Evolutionary conservation across 2,113 vertebrate genomes (phyloP).

Genomic region (Eptesicus fuscus): DNA sequence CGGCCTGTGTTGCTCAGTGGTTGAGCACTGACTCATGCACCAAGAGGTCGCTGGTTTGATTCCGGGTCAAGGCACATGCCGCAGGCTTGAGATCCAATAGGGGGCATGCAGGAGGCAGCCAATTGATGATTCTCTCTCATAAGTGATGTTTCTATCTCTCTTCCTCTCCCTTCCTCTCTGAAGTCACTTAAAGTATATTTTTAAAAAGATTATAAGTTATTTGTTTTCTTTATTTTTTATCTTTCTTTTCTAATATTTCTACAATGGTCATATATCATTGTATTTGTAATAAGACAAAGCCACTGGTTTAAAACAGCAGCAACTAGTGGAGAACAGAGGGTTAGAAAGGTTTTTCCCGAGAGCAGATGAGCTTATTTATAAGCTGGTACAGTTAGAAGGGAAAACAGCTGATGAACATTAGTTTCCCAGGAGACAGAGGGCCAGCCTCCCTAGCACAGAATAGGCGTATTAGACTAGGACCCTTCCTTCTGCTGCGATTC

Average conservation of each 20-base stretch:
- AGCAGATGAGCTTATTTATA: background rate
- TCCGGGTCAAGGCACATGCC: background rate
- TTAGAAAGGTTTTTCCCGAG: background rate
- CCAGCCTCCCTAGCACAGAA: background rate
- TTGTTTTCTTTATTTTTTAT: slow-evolving; percentile 1
- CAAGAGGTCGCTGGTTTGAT: background rate
- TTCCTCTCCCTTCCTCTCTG: background rate
- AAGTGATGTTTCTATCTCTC: background rate
- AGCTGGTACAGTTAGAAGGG: background rate
- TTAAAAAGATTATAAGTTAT: background rate
- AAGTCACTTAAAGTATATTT: too few relatives aligned
- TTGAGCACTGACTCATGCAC: background rate
- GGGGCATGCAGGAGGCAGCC: background rate
- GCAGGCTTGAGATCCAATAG: background rate
- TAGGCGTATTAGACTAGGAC: background rate
- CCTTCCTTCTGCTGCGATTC: background rate
- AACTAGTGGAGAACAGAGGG: background rate
- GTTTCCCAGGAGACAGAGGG: background rate
- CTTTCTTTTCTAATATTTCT: slow-evolving; percentile 31
- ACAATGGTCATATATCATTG: background rate
- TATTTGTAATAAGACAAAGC: background rate
- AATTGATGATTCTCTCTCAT: background rate
- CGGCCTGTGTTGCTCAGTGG: background rate
- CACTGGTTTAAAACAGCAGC: background rate
- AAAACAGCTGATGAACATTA: background rate